phyloP scores from a whole-genome alignment of 23 tunicate species.

The Clavelina lepadiformis region DNA sequence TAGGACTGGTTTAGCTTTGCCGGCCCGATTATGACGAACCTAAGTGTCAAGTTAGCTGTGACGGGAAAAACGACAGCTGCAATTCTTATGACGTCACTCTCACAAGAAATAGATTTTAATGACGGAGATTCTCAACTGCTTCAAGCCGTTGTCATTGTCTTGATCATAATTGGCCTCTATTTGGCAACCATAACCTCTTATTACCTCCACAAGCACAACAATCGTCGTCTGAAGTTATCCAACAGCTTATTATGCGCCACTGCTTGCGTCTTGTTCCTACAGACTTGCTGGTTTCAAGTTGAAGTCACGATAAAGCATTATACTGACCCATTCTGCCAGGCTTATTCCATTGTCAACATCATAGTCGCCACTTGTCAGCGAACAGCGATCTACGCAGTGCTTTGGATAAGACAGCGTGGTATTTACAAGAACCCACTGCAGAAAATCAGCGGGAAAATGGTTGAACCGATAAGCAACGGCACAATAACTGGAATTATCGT shows the following conservation, averaged over 20 bases:
- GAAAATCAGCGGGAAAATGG: constrained; percentile 6
- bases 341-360: constrained; percentile 25
- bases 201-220: constrained; percentile 6
- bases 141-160: constrained; percentile 4
- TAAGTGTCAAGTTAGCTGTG: no score
- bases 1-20: no score
- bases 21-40: no score
- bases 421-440: constrained; percentile 28
- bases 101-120: no score
- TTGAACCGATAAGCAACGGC: constrained; percentile 5
- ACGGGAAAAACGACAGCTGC: no score
- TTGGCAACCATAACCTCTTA: background rate
- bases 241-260: constrained; percentile 14
- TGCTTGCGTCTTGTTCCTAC: constrained; percentile 6
- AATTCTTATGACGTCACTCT: no score
- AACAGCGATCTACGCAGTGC: constrained; percentile 28
- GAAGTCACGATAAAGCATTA: constrained; percentile 14
- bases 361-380: constrained; percentile 16
- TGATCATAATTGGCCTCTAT: constrained; percentile 20
- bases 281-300: constrained; percentile 33
- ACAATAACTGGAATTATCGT: constrained; percentile 33
- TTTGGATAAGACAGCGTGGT: constrained; percentile 43
- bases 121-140: constrained; percentile 15
- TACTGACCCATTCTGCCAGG: constrained; percentile 26
- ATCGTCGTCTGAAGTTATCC: background rate